A percentile compares a stretch with the other conserved stretches of the same genome.
phyloP scores from a whole-genome alignment of 2,113 vertebrate species.

The Apodemus sylvaticus region DNA sequence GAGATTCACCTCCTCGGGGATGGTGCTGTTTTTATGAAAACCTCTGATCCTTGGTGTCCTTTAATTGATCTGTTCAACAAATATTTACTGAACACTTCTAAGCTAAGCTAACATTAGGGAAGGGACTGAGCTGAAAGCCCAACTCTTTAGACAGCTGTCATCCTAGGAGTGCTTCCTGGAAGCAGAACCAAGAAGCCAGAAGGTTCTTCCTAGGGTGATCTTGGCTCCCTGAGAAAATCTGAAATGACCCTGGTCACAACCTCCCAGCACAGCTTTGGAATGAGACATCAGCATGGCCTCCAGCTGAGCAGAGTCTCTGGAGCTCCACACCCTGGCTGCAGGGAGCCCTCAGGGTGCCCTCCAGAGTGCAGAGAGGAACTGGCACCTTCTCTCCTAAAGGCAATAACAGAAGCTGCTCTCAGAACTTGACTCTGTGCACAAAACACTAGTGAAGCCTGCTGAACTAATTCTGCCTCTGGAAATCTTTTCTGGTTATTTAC shows the following conservation, averaged over 20 bases:
- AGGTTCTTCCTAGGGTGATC: neutral
- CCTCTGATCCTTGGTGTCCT: neutral
- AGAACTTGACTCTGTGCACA: conserved; percentile 82
- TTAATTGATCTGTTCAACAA: neutral
- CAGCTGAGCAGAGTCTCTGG: neutral
- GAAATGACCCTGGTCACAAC: neutral
- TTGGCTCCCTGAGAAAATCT: neutral
- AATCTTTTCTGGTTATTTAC: conserved; percentile 81
- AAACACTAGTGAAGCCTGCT: conserved; percentile 78
- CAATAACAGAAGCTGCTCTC: conserved; percentile 67
- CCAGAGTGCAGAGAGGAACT: neutral
- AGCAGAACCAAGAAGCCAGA: neutral
- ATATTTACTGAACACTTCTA: conserved; percentile 50
- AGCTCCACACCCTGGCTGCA: conserved; percentile 29
- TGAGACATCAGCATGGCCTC: conserved; percentile 18
- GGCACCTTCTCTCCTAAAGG: conserved; percentile 64
- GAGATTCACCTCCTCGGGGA: neutral
- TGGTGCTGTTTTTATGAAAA: neutral
- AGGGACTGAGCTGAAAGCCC: neutral
- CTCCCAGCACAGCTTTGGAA: conserved; percentile 65
- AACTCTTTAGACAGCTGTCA: conserved; percentile 26
- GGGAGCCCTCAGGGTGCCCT: neutral
- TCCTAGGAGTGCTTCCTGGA: conserved; percentile 33
- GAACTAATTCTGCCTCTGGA: conserved; percentile 79
- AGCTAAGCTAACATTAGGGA: conserved; percentile 15